Conservation (phyloP, 2,888 invertebrate species). For the Drosophila nigricruria region DNA sequence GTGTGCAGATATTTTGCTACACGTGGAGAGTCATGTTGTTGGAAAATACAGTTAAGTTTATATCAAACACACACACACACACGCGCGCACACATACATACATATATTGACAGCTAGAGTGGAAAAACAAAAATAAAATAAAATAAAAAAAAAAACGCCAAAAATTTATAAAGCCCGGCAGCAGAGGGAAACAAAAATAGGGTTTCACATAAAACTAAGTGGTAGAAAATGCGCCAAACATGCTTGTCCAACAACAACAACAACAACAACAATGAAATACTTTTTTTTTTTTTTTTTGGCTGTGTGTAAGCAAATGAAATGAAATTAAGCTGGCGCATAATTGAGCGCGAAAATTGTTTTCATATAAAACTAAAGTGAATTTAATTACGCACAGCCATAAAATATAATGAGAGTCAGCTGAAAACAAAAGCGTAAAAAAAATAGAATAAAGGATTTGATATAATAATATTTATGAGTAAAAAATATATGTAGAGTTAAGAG, state of each 20-base stretch:
- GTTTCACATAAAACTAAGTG: constrained; percentile 38
- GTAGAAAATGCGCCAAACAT: constrained; percentile 37
- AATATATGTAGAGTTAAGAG: background rate
- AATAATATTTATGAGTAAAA: constrained; percentile 1
- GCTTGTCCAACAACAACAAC: constrained; percentile 17
- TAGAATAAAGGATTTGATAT: background rate
- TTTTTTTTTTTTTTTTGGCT: constrained; percentile 3
- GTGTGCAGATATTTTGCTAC: constrained; percentile 19
- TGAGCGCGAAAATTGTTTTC: constrained; percentile 61
- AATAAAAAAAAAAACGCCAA: background rate
- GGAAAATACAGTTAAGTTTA: constrained; percentile 22
- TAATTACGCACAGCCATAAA: constrained; percentile 35
- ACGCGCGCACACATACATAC: background rate
- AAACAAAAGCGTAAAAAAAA: constrained; percentile 25
- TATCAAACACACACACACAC: constrained; percentile 13
- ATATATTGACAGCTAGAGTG: constrained; percentile 33
- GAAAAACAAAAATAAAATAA: constrained; percentile 4
- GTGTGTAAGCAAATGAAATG: constrained; percentile 27
- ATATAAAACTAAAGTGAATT: constrained; percentile 31
- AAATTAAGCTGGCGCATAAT: constrained; percentile 61
- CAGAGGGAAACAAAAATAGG: constrained; percentile 30
- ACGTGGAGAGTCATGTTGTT: constrained; percentile 18
- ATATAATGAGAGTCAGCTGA: constrained; percentile 5
- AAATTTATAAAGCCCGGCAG: constrained; percentile 12
- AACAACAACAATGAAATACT: constrained; percentile 4